Percentiles rank a stretch among this genome's conserved stretches.
These are phyloP conservation scores for Dicerorhinus sumatrensis DNA, from an alignment of 2,113 vertebrate genomes.

Conservation along the genomic window DNA sequence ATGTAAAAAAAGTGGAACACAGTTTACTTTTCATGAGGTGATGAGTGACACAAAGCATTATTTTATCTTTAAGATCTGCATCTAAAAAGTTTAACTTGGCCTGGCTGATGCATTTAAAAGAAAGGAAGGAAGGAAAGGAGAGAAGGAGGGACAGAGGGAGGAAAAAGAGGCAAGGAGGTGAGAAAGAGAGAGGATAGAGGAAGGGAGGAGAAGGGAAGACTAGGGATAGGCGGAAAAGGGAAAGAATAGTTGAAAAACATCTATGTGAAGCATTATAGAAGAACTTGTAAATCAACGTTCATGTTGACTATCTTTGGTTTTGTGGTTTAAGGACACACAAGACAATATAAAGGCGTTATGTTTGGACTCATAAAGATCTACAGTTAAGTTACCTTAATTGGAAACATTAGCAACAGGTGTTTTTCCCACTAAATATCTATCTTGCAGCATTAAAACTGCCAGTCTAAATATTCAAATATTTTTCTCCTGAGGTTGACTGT, in stretches of 20 bases:
- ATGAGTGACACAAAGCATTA: not conserved
- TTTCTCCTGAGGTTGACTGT: conserved; percentile 54
- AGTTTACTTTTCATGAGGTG: not conserved
- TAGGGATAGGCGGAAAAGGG: too few species aligned
- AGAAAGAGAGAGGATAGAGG: too few species aligned
- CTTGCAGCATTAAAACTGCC: conserved; percentile 56
- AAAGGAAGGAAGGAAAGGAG: accelerated
- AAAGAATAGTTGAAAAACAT: not conserved
- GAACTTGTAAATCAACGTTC: not conserved
- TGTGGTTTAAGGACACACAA: not conserved
- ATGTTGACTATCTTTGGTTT: not conserved
- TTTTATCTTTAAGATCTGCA: not conserved
- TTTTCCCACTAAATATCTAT: conserved; percentile 58
- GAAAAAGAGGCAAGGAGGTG: not conserved
- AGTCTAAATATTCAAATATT: conserved; percentile 59
- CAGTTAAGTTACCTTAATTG: conserved; percentile 48
- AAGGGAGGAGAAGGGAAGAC: not conserved
- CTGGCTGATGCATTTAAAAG: not conserved
- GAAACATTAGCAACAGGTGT: conserved; percentile 68
- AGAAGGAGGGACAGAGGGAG: too few species aligned
- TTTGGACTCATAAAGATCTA: conserved; percentile 36
- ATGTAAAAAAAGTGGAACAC: not conserved
- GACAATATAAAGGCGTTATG: not conserved
- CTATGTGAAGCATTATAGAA: not conserved
- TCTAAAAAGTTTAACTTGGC: not conserved